phyloP scores from a whole-genome alignment of 1,140 invertebrate genomes.

The Apis florea region DNA sequence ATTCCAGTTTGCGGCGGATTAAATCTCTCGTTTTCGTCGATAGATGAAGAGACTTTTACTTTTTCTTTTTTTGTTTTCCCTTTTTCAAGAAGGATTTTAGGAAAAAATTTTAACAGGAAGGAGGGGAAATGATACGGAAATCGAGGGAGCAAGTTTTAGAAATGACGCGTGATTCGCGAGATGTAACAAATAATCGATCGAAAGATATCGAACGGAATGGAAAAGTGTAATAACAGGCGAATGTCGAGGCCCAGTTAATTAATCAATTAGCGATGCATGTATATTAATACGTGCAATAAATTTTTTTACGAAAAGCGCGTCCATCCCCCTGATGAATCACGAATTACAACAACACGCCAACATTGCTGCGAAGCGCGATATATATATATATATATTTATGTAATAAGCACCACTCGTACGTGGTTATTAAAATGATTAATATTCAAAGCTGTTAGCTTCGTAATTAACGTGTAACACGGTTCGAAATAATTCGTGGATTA shows the following conservation, averaged over 20 bases:
- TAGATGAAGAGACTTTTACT: too few relatives aligned
- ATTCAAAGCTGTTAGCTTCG: slow-evolving; percentile 5
- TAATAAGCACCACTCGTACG: neutral
- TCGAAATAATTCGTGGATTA: neutral
- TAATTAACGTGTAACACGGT: slow-evolving; percentile 12
- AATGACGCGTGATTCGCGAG: too few relatives aligned
- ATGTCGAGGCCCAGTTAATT: neutral
- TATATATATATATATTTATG: slow-evolving; percentile 25
- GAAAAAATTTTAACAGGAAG: too few relatives aligned
- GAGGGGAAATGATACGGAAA: too few relatives aligned
- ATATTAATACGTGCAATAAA: neutral
- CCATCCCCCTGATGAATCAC: slow-evolving; percentile 5
- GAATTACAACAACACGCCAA: slow-evolving; percentile 6
- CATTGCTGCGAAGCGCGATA: neutral
- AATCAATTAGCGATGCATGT: neutral
- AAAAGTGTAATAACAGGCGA: neutral
- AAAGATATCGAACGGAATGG: too few relatives aligned
- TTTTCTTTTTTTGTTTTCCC: too few relatives aligned
- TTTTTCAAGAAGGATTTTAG: too few relatives aligned
- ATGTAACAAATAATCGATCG: too few relatives aligned
- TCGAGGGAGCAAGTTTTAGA: too few relatives aligned
- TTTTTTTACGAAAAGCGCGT: slow-evolving; percentile 6
- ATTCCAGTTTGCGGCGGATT: too few relatives aligned
- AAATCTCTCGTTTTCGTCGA: too few relatives aligned
- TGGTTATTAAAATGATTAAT: slow-evolving; percentile 30